phyloP scores from a whole-genome alignment of 1,140 invertebrate species.

The Gryllus bimaculatus region DNA sequence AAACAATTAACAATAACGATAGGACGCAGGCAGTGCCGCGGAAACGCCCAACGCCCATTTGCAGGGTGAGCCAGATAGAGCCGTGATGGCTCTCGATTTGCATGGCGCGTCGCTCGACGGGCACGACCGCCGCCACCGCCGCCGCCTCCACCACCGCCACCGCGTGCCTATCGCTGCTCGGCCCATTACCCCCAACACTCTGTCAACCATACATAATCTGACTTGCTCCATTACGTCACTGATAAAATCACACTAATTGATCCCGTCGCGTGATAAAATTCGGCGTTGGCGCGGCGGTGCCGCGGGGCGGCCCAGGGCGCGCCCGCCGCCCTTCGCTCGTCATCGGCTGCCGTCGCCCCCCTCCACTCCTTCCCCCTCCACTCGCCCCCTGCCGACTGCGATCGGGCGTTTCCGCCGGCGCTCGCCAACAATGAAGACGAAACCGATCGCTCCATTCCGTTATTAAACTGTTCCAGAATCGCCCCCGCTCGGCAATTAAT shows the following conservation, averaged over 20 bases:
- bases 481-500: neutral
- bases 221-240: conserved; percentile 1
- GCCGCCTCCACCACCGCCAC: too few relatives aligned
- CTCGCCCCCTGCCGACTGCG: too few relatives aligned
- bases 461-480: neutral
- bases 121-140: neutral
- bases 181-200: neutral
- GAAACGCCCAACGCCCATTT: neutral
- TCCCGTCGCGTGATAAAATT: neutral
- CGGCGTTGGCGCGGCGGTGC: neutral
- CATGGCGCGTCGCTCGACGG: neutral
- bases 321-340: neutral
- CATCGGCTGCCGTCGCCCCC: neutral
- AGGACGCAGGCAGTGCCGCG: neutral
- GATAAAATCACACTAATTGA: conserved; percentile 5
- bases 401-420: neutral
- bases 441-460: neutral
- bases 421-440: neutral
- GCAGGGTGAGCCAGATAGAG: neutral
- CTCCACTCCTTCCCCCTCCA: too few relatives aligned
- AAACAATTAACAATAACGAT: neutral
- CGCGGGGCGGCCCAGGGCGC: too few relatives aligned
- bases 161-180: neutral
- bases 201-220: conserved; percentile 1
- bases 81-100: neutral